Base-by-base conservation (phyloP, 1,140 invertebrate species). In the Bombus difficillimus region DNA sequence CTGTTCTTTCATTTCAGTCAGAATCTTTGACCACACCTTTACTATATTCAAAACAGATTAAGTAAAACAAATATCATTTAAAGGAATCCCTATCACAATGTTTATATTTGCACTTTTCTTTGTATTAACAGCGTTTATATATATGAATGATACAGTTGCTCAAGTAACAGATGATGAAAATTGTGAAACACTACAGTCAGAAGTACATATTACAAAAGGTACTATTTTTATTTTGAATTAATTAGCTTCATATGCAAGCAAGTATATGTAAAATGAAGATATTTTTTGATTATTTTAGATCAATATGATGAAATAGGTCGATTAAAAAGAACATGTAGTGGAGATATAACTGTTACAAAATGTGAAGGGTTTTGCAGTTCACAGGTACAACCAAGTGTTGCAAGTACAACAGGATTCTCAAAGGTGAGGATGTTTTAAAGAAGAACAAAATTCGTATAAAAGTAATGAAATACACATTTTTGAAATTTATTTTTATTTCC, bases 321-420 rank as follows among this genome's bases (percentile, higher is more conserved):
- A 85, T 95, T 98, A 89, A 96, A 97, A 89, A 96, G 98, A 92
- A 98, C 97, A 12, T 99, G 98, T 92, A 98, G 97, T 93, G 98
- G 97, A 25, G 98, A 98, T 93, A 96, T 99, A 32, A 96, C 96
- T 39, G 97, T 98, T 0, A 98, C 97, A 91, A 99, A 98, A 95
- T 98, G 98, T 92, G 98, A 99, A 95, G 98, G 98, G 47, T 97
- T 97, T 85, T 99, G 98, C 92, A 97, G 96, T 88, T 99, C 98
- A 84, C 98, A 98, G 95, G 97, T 99, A 43, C 97, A 98, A 92
- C 98, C 98, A 1, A 98, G 98, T 85, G 97, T 98, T 28, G 96
- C 97, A 62, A 97, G 98, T 22, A 96, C 97, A 18, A 98, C 98
- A 59, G 98, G 98, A 89, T 98, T 99, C 96, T 95, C 98, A 72